phyloP scores from a whole-genome alignment of 2,113 vertebrate species.

The Brachyistius frenatus region DNA sequence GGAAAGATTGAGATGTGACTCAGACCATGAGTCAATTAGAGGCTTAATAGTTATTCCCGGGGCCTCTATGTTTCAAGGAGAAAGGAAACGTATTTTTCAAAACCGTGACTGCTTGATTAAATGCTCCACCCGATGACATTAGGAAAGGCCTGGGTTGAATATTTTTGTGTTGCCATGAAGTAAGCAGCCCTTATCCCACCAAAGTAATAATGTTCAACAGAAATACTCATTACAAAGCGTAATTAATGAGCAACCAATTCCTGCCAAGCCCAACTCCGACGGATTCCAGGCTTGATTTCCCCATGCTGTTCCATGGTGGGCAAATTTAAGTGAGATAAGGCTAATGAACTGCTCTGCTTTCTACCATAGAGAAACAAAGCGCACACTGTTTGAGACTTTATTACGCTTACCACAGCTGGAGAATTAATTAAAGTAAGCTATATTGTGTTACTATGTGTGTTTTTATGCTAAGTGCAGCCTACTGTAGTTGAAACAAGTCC shows the following conservation, averaged over 20 bases:
- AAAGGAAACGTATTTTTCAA: conserved; percentile 53
- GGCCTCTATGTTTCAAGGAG: conserved; percentile 62
- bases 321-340: conserved; percentile 72
- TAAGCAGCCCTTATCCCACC: conserved; percentile 74
- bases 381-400: conserved; percentile 40
- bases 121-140: conserved; percentile 55
- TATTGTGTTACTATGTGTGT: conserved; percentile 26
- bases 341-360: conserved; percentile 69
- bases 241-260: conserved; percentile 80
- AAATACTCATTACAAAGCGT: conserved; percentile 78
- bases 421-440: conserved; percentile 33
- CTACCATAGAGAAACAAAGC: conserved; percentile 30
- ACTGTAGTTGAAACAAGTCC: conserved; percentile 1
- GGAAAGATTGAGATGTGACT: conserved; percentile 66
- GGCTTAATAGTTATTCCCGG: conserved; percentile 69
- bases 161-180: conserved; percentile 68
- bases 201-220: conserved; percentile 78
- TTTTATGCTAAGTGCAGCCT: background rate
- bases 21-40: conserved; percentile 66
- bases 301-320: conserved; percentile 65
- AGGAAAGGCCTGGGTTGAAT: conserved; percentile 39
- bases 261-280: conserved; percentile 68
- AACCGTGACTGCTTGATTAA: conserved; percentile 64
- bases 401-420: conserved; percentile 26
- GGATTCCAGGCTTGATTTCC: conserved; percentile 72